phyloP scores from a whole-genome alignment of 2,797 vertebrate genomes.

The Gallinago nigripennis region DNA sequence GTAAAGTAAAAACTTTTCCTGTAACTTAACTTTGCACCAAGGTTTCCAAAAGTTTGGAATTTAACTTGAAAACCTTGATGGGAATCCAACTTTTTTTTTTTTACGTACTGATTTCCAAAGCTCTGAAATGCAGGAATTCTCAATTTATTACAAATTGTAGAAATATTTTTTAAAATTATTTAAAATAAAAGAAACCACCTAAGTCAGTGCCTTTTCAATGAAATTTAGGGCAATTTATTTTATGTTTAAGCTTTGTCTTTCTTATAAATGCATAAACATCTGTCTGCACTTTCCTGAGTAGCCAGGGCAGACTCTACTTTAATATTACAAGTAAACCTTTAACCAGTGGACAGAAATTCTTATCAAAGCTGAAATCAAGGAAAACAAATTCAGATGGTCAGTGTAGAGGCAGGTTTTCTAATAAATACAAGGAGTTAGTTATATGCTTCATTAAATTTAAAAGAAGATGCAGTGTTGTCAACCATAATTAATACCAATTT shows the following conservation, averaged over 20 bases:
- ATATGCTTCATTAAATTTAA: slow-evolving; percentile 25
- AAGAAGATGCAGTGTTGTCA: slow-evolving; percentile 26
- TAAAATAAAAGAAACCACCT: neutral
- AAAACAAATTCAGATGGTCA: slow-evolving; percentile 50
- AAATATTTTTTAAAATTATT: neutral
- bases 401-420: slow-evolving; percentile 23
- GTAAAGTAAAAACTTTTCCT: neutral
- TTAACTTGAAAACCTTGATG: neutral
- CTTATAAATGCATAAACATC: neutral
- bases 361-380: slow-evolving; percentile 3
- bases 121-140: neutral
- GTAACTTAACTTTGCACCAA: neutral
- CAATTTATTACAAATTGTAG: neutral
- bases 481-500: slow-evolving; percentile 20
- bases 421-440: slow-evolving; percentile 15
- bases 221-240: neutral
- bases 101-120: neutral
- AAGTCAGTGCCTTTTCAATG: neutral
- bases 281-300: neutral
- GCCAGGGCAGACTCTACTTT: neutral
- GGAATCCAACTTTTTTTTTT: neutral
- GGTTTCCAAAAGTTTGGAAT: neutral
- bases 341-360: neutral
- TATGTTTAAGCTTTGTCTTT: neutral
- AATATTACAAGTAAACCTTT: neutral